phyloP scores from a whole-genome alignment of 2,113 vertebrate species.

The Rutilus rutilus region DNA sequence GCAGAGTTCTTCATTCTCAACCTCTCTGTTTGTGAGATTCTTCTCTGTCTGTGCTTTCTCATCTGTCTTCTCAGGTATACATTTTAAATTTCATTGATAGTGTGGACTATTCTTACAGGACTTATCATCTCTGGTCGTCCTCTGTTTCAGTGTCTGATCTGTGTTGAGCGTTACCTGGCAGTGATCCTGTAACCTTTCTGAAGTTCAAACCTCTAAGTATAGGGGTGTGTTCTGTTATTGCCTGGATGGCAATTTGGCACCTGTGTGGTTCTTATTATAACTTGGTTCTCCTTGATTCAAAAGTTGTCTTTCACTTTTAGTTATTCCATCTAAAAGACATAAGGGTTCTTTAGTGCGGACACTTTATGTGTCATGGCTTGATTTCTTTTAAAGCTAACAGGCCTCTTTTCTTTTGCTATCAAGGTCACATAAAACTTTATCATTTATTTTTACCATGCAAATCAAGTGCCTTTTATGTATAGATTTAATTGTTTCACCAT shows the following conservation, averaged over 20 bases:
- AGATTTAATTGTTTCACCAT: background rate
- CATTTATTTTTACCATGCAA: background rate
- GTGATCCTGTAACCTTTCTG: slow-evolving; percentile 27
- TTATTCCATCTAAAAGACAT: background rate
- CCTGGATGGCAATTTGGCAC: background rate
- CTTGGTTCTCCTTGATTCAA: background rate
- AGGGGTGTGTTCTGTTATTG: slow-evolving; percentile 4
- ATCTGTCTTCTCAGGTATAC: background rate
- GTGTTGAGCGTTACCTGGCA: background rate
- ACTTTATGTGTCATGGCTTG: background rate
- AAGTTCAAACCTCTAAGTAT: slow-evolving; percentile 45
- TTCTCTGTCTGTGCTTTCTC: background rate
- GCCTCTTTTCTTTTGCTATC: too few relatives aligned
- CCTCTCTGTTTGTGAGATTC: slow-evolving; percentile 16
- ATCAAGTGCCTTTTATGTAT: background rate
- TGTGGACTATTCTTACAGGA: background rate
- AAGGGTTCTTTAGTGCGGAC: background rate
- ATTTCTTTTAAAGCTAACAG: background rate
- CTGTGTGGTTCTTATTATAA: background rate
- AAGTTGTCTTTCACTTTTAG: background rate
- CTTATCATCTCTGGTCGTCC: background rate
- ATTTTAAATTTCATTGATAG: background rate
- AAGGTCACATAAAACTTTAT: background rate
- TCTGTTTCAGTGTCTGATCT: background rate
- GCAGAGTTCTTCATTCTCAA: slow-evolving; percentile 42